Evolutionary conservation across 2,888 invertebrate genomes (phyloP), one percentile per base, ranked within the genome.

Genomic region (Strigamia crassipes): DNA sequence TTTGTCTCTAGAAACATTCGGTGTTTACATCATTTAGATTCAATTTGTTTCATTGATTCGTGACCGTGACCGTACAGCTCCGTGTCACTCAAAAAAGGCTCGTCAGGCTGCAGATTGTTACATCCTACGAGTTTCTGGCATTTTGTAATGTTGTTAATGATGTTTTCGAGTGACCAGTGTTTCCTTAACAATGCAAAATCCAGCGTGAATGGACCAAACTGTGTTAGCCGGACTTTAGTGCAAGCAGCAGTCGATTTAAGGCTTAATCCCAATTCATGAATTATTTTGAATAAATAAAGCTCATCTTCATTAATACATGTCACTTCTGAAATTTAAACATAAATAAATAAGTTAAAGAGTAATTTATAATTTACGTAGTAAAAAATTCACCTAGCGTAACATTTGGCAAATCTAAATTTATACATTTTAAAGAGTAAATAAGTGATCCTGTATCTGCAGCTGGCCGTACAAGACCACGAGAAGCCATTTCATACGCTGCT

Each of bases 271-370:
- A 98, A 89, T 83, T 96, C 94, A 86, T 96, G 92, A 15, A 97
- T 88, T n/a, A 98, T 85, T 0, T 91, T 90, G 87, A 92, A 92
- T 21, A 99, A 88, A 86, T 93, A 95, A 77, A 90, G 89, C 84
- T 94, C 94, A 85, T 92, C 91, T 88, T 97, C 97, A 88, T 97
- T 96, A 31, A 96, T 91, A 51, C 93, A 91, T 86, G 96, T 94
- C 38, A 98, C 89, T 90, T 97, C 97, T 94, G 90, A 77, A 85
- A 56, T 46, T 82, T 89, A 90, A 84, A 86, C 85, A 83, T 85
- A 83, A 84, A 83, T 83, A 82, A n/a, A 81, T 78, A 56, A 82
- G 82, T 23, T 51, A 46, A 13, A 51, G 18, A 18, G 21, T 15
- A 10, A 80, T 61, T 27, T 51, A 34, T 78, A 23, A 73, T 56